Base-by-base conservation (phyloP, 2,888 invertebrate genomes). In the Agrochola macilenta region DNA sequence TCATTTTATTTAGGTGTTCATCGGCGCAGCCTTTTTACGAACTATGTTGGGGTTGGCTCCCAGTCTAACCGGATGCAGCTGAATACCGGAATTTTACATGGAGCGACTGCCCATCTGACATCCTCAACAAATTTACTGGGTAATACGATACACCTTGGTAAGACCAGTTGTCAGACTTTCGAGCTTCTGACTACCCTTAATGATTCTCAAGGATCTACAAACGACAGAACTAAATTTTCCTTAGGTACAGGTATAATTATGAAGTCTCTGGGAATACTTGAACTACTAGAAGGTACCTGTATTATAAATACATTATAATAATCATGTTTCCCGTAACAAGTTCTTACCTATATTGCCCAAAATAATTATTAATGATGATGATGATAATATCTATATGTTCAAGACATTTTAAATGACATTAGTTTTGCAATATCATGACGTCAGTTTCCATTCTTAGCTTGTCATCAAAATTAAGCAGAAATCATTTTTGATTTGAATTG, bases 271-370 rank as follows among this genome's bases (percentile, higher is more conserved):
- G 17, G 61, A 49, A 61, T 63, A 54, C 54, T 58, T 0, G 54
- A 71, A 26, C 7, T 26, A 20, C 2, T 52, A 23, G 11, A 57
- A n/a, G 57, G 11, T 57, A 5, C 5, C 14, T 58, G 20, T 76
- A 71, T 79, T 77, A 54, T 64, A 78, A 78, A 78, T 43, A 52
- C 74, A 74, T 81, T 81, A 78, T 72, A 79, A 74, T 73, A 49
- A 46, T 72, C 17, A 17, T 68, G 46, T 61, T 74, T 60, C 7
- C 39, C 14, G 43, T 30, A 54, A 66, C 3, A 23, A n/a, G 61
- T 58, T 58, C 58, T 58, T 58, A 49, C n/a, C 1, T n/a, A 46
- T 46, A 9, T 63, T 46, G 20, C 1, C 26, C 14, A 65, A 26
- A 73, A 58, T 43, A 52, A 43, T 14, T 17, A 70, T n/a, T 43